Base-by-base conservation (phyloP, 2,113 vertebrate genomes). In the Lepidothrix coronata region DNA sequence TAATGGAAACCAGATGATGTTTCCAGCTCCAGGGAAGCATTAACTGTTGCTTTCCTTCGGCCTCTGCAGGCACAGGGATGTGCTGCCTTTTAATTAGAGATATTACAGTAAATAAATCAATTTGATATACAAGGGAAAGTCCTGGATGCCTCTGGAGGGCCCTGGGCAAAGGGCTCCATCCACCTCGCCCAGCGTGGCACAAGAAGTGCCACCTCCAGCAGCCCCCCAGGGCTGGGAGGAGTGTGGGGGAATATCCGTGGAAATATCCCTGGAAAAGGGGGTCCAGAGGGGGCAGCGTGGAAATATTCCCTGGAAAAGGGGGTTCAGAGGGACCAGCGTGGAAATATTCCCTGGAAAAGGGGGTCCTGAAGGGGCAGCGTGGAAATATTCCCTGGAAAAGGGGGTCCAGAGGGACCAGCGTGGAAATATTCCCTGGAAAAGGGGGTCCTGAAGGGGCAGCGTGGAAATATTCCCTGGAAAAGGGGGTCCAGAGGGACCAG, bases 1-100 rank as follows among this genome's bases (percentile, higher is more conserved):
- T 96, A 96, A 97, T 86, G 70, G n/a, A 76, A 96, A 96, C 76
- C 95, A 97, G 96, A 96, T 95, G 96, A 85, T 55, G 52, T 1
- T 91, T 15, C 54, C 55, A 14, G 86, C 24, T 74, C 4, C 12
- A 6, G 75, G 86, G 71, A 46, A 92, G 79, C 83, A 5, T 85
- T 88, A 85, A 79, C 96, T 83, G 66, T 79, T 88, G 89, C 82
- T 88, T 78, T 89, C 54, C 92, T 75, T 1, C 37, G 39, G 82
- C 66, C 65, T 72, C 66, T 16, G 6, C 62, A 11, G 41, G 28
- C 28, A 15, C 77, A n/a, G 44, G 70, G 61, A 12, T 5, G 59
- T 23, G 68, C 37, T 0, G 76, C 39, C 24, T 62, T 39, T 9
- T 16, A 12, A 25, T 16, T 3, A 39, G 8, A 3, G 5, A 59